Conservation (phyloP, 2,113 vertebrate species). For the Anhinga anhinga region DNA sequence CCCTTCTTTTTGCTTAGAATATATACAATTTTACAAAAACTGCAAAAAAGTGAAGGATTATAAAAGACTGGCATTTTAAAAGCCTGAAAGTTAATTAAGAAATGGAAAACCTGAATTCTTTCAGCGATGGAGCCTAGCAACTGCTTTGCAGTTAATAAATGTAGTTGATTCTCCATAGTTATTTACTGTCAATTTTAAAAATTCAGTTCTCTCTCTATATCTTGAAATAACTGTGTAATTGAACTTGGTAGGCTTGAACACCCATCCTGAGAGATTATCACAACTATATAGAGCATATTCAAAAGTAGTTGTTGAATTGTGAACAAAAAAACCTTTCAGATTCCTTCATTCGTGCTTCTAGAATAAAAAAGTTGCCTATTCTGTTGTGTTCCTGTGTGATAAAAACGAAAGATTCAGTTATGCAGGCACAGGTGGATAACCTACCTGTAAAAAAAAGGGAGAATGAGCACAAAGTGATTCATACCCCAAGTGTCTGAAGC, state of each 20-base stretch:
- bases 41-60: neutral
- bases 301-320: neutral
- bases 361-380: neutral
- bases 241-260: neutral
- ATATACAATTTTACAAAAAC: neutral
- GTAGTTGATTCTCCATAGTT: neutral
- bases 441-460: accelerated
- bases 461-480: accelerated
- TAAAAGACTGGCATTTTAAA: neutral
- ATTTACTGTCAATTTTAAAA: neutral
- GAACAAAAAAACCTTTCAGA: neutral
- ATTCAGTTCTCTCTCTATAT: neutral
- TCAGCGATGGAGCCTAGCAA: neutral
- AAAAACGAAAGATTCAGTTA: neutral
- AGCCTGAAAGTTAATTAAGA: neutral
- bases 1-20: neutral
- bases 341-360: neutral
- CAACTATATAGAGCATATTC: neutral
- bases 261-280: neutral
- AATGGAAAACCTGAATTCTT: neutral
- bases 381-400: neutral
- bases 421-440: neutral
- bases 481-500: neutral
- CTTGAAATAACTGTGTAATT: neutral
- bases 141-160: neutral